Evolutionary conservation across 1,140 invertebrate genomes (phyloP), one percentile per base, ranked within the genome.

Genomic region (Hesperophylax magnus): DNA sequence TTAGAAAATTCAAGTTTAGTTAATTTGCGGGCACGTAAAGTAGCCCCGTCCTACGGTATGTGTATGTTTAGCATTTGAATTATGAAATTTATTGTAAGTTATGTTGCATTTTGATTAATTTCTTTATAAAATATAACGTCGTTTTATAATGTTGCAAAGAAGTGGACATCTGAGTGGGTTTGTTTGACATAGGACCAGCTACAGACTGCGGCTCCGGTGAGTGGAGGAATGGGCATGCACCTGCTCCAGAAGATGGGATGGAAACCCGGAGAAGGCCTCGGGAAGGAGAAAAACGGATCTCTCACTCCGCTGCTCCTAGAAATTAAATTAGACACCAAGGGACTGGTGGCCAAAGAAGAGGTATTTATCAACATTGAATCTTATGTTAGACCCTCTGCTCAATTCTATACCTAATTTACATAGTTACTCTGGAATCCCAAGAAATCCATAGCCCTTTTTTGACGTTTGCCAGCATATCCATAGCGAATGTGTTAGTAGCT

Each of bases 171-270:
- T 78, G 61, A 78, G 47, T 9, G 24, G 53, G 3, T 56, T 77
- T 53, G 67, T 34, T 79, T 81, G 60, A 86, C 85, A 81, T 92
- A 97, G 95, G 96, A 97, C 91, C 96, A 97, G 89, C 92, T 98
- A 81, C 93, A 93, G 80, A 93, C 93, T 6, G 96, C 97, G 15
- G 93, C 94, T 54, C 96, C 96, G 6, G 94, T 99, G 7, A 94
- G 93, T 20, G 95, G 96, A 75, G 98, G 97, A 2, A 97, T 99
- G 93, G 98, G 98, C 18, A 97, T 98, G 97, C 94, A 96, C 82
- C 91, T 99, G 61, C 91, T 99, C 18, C 96, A 98, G 89, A 99
- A 99, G 91, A 99, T 99, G 98, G 98, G 98, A 53, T 99, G 98
- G 98, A 95, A 94, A 84, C 97, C 97, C 3, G 98, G 98, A 1